These are phyloP conservation scores for Andrena flavipes DNA, from an alignment of 2,888 invertebrate genomes.

Conservation along the genomic window DNA sequence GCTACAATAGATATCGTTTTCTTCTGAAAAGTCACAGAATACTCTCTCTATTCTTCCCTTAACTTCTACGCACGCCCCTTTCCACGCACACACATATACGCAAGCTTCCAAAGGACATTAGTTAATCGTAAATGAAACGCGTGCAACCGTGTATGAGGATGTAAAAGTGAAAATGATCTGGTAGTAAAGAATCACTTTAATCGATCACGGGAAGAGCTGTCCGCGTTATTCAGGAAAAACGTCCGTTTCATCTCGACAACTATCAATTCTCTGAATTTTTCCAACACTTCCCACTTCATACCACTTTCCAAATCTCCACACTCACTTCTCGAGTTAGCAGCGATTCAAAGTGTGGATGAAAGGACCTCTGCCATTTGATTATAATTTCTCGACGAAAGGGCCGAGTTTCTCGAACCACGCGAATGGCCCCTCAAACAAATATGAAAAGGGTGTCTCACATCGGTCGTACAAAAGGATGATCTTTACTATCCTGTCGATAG, in stretches of 20 bases:
- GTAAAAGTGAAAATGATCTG: constrained; percentile 23
- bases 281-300: background rate
- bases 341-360: background rate
- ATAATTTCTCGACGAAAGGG: background rate
- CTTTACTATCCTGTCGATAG: constrained; percentile 20
- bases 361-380: background rate
- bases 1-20: constrained; percentile 5
- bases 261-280: background rate
- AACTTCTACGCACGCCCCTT: constrained; percentile 26
- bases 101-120: constrained; percentile 46
- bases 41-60: background rate
- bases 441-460: background rate
- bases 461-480: constrained; percentile 36
- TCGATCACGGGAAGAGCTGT: constrained; percentile 6
- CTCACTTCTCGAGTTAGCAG: background rate
- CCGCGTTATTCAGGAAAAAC: constrained; percentile 14
- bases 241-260: background rate
- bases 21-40: constrained; percentile 14
- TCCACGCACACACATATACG: constrained; percentile 46
- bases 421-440: background rate
- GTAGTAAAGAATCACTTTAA: constrained; percentile 21
- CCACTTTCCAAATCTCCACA: background rate
- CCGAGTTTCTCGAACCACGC: background rate
- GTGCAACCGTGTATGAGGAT: constrained; percentile 37
- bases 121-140: constrained; percentile 50